Evolutionary conservation across 2,113 vertebrate species (phyloP).

Genomic region (Pseudopodoces humilis): DNA sequence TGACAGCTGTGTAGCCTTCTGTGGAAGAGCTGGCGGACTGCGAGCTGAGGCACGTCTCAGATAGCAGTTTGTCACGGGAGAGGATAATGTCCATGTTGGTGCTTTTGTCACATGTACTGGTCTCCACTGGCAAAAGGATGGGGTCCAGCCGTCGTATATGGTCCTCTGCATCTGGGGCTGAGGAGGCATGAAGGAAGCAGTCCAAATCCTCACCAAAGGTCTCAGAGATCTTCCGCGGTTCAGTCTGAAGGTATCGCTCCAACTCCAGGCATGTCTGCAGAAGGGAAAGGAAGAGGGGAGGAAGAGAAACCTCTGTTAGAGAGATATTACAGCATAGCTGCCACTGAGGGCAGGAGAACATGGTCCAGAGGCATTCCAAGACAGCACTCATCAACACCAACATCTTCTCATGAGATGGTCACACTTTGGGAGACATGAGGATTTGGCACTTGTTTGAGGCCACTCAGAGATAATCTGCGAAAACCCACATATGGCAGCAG

Average conservation of each 20-base stretch:
- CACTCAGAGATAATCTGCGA: neutral
- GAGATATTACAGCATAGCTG: neutral
- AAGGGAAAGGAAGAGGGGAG: neutral
- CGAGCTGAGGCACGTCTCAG: conserved; percentile 78
- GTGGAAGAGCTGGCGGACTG: conserved; percentile 79
- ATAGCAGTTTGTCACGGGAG: conserved; percentile 82
- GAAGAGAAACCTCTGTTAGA: conserved; percentile 54
- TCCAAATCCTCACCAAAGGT: conserved; percentile 93
- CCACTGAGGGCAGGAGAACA: neutral
- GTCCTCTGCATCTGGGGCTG: conserved; percentile 84
- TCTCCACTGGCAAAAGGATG: conserved; percentile 80
- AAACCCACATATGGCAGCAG: rapidly evolving
- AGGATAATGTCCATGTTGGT: conserved; percentile 80
- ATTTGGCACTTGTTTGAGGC: neutral
- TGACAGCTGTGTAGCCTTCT: conserved; percentile 81
- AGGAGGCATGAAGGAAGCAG: conserved; percentile 86
- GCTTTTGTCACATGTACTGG: conserved; percentile 76
- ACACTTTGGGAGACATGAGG: neutral
- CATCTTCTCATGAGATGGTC: neutral
- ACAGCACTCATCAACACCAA: neutral
- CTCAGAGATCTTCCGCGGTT: conserved; percentile 91
- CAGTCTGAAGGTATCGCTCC: conserved; percentile 97
- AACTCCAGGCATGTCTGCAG: conserved; percentile 93
- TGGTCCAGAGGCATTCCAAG: neutral
- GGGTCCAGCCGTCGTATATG: conserved; percentile 81